A percentile compares a stretch with the other conserved stretches of the same genome.
Evolutionary conservation across 2,797 vertebrate genomes (phyloP).

Genomic region (Spinus pinus): DNA sequence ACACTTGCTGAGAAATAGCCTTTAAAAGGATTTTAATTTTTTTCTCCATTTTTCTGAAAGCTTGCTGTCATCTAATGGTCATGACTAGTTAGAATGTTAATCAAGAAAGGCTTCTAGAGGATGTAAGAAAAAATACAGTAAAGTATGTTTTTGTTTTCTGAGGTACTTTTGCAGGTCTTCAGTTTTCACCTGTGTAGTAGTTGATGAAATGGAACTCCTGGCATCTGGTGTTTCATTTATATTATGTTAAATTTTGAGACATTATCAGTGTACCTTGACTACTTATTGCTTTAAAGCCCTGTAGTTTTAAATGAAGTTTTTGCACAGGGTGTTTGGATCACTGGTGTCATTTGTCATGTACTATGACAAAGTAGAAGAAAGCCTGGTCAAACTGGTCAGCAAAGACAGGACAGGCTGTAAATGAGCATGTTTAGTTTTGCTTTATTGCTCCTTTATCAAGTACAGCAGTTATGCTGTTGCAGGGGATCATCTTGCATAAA

Average conservation of each 20-base stretch:
- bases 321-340: neutral
- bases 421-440: neutral
- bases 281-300: neutral
- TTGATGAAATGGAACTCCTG: neutral
- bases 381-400: neutral
- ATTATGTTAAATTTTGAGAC: neutral
- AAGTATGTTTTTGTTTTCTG: neutral
- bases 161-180: neutral
- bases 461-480: neutral
- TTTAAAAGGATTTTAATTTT: neutral
- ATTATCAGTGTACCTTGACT: neutral
- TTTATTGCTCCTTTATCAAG: neutral
- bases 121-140: neutral
- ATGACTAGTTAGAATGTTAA: neutral
- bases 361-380: neutral
- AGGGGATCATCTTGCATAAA: neutral
- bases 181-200: neutral
- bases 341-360: neutral
- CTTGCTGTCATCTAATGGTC: neutral
- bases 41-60: neutral
- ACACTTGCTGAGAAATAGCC: neutral
- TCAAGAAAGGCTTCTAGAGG: neutral
- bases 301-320: neutral
- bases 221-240: neutral
- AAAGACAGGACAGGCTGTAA: neutral